These are phyloP conservation scores for Lasioglossum figueresi DNA, from an alignment of 2,888 invertebrate genomes.

Conservation along the genomic window DNA sequence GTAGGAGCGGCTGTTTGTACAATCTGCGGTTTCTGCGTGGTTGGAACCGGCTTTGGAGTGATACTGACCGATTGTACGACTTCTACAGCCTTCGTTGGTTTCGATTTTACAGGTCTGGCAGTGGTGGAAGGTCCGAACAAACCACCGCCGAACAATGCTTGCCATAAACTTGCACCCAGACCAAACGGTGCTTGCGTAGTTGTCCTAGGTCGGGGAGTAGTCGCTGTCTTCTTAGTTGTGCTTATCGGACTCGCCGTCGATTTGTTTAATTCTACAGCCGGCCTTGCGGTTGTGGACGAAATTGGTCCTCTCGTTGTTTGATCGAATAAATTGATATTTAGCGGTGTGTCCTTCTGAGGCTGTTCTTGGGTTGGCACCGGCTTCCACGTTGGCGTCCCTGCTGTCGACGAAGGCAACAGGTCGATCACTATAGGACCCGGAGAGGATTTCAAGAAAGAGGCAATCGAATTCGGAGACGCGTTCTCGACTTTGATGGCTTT, in stretches of 20 bases:
- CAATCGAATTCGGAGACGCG: slow-evolving; percentile 71
- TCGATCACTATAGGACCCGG: slow-evolving; percentile 77
- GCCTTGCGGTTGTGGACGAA: slow-evolving; percentile 56
- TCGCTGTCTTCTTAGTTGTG: slow-evolving; percentile 72
- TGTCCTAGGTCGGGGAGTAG: slow-evolving; percentile 79
- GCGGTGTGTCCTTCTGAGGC: slow-evolving; percentile 14
- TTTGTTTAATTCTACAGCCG: slow-evolving; percentile 25
- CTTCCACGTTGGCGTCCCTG: slow-evolving; percentile 40
- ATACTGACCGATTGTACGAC: slow-evolving; percentile 65
- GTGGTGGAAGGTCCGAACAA: slow-evolving; percentile 69
- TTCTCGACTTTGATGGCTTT: slow-evolving; percentile 78
- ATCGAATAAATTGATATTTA: slow-evolving; percentile 19
- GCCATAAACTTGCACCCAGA: slow-evolving; percentile 76
- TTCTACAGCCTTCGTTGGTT: slow-evolving; percentile 62
- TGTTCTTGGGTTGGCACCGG: slow-evolving; percentile 47
- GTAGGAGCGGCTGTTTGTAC: background rate
- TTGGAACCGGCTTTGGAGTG: slow-evolving; percentile 83
- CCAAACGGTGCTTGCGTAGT: slow-evolving; percentile 80
- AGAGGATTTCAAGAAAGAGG: slow-evolving; percentile 14
- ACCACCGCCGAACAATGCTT: slow-evolving; percentile 78
- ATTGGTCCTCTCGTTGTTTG: slow-evolving; percentile 69
- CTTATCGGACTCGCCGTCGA: slow-evolving; percentile 45
- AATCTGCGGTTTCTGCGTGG: slow-evolving; percentile 77
- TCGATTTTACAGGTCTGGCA: slow-evolving; percentile 78
- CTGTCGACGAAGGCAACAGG: slow-evolving; percentile 71